phyloP scores from a whole-genome alignment of 2,797 vertebrate genomes.

The Channallabes apus region DNA sequence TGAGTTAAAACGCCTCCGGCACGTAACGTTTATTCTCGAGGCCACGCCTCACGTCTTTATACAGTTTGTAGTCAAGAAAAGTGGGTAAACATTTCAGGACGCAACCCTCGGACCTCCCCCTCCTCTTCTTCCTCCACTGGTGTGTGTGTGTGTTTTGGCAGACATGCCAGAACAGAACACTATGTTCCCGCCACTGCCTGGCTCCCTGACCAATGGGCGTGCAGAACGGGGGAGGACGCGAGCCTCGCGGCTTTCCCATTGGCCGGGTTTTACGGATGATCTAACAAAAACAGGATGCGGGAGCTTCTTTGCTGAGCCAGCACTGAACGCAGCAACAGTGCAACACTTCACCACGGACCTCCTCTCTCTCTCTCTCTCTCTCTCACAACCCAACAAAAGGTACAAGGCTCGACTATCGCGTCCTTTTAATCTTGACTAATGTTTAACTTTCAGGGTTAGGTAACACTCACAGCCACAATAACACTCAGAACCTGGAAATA shows the following conservation, averaged over 20 bases:
- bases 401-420: background rate
- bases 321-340: slow-evolving; percentile 42
- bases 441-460: slow-evolving; percentile 14
- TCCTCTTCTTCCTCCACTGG: slow-evolving; percentile 51
- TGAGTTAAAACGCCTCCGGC: slow-evolving; percentile 18
- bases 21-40: slow-evolving; percentile 50
- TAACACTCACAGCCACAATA: background rate
- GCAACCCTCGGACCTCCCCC: slow-evolving; percentile 63
- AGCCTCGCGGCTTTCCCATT: slow-evolving; percentile 59
- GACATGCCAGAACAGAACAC: slow-evolving; percentile 74
- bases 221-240: slow-evolving; percentile 62
- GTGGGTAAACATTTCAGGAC: slow-evolving; percentile 68
- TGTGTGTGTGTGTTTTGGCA: slow-evolving; percentile 67
- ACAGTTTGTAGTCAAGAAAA: slow-evolving; percentile 49
- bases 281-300: slow-evolving; percentile 62
- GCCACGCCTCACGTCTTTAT: slow-evolving; percentile 47
- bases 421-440: background rate
- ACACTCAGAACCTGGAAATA: background rate
- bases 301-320: slow-evolving; percentile 59
- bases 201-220: slow-evolving; percentile 61
- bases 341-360: slow-evolving; percentile 39
- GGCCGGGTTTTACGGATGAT: slow-evolving; percentile 56
- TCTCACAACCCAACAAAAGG: background rate
- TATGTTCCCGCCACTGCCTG: slow-evolving; percentile 69
- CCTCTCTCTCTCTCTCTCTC: too few relatives aligned